Evolutionary conservation across 2,888 invertebrate species (phyloP).

Genomic region (Choristoneura rosaceana): DNA sequence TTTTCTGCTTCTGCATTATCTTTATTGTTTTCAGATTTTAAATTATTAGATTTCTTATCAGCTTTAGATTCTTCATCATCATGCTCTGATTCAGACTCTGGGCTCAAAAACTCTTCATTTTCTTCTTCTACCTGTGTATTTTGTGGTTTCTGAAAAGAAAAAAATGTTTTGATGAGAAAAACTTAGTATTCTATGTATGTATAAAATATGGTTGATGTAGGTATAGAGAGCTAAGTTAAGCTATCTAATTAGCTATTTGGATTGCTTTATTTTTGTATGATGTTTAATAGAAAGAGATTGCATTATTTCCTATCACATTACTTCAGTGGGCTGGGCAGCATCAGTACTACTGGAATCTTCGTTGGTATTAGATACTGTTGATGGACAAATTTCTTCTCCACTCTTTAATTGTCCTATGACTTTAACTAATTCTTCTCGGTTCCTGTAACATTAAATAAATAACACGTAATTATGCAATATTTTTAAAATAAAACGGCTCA

Average conservation of each 20-base stretch:
- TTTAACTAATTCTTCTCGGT: conserved; percentile 91
- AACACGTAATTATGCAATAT: too few relatives aligned
- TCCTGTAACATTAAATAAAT: conserved; percentile 77
- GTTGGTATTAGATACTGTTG: conserved; percentile 65
- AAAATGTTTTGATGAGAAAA: neutral
- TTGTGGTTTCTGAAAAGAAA: conserved; percentile 50
- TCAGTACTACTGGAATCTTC: conserved; percentile 79
- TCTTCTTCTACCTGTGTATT: conserved; percentile 73
- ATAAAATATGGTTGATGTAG: too few relatives aligned
- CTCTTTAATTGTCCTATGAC: conserved; percentile 91
- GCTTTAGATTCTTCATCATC: conserved; percentile 60
- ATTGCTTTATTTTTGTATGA: neutral
- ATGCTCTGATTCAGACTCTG: conserved; percentile 77
- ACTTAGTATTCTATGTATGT: too few relatives aligned
- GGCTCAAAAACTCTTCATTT: conserved; percentile 79
- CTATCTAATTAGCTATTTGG: too few relatives aligned
- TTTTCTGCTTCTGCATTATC: conserved; percentile 39
- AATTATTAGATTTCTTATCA: conserved; percentile 38
- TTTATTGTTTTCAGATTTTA: conserved; percentile 45
- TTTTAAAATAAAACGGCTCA: too few relatives aligned
- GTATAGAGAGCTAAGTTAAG: too few relatives aligned
- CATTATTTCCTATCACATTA: conserved; percentile 40
- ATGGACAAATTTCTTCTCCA: conserved; percentile 87
- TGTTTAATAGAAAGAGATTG: neutral
- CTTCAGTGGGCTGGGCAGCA: conserved; percentile 55